Percentiles rank a stretch among this genome's conserved stretches.
These are phyloP conservation scores for Ammospiza caudacuta DNA, from an alignment of 2,113 vertebrate species.

Conservation along the genomic window DNA sequence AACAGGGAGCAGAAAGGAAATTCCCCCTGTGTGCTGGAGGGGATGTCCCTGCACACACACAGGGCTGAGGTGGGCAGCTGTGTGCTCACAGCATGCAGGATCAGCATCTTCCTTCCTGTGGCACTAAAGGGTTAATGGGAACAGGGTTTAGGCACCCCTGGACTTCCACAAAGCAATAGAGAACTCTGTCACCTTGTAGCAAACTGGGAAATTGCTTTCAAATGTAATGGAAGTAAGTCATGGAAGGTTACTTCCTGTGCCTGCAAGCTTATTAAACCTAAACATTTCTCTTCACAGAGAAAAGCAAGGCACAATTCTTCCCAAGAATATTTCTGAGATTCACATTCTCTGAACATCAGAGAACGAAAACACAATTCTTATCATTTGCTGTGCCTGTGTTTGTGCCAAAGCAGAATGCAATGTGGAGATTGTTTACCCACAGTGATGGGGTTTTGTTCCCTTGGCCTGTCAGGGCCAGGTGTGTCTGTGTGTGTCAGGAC, in stretches of 20 bases:
- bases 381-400: too few species aligned
- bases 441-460: too few species aligned
- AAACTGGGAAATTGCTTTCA: neutral
- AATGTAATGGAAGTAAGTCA: neutral
- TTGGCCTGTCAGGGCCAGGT: too few species aligned
- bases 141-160: neutral
- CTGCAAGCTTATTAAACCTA: neutral
- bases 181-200: neutral
- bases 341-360: too few species aligned
- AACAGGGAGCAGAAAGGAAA: neutral
- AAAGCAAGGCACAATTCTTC: too few species aligned
- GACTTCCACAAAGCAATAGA: neutral
- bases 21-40: neutral
- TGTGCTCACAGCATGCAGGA: neutral
- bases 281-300: too few species aligned
- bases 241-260: neutral
- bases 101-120: fast-evolving
- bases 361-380: too few species aligned
- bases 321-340: too few species aligned
- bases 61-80: neutral
- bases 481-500: too few species aligned
- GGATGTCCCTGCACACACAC: neutral
- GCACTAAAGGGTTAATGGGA: neutral
- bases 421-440: too few species aligned
- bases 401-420: too few species aligned